Conservation (phyloP, 53 echinoderm and acorn worm genomes). For the Crossaster papposus region DNA sequence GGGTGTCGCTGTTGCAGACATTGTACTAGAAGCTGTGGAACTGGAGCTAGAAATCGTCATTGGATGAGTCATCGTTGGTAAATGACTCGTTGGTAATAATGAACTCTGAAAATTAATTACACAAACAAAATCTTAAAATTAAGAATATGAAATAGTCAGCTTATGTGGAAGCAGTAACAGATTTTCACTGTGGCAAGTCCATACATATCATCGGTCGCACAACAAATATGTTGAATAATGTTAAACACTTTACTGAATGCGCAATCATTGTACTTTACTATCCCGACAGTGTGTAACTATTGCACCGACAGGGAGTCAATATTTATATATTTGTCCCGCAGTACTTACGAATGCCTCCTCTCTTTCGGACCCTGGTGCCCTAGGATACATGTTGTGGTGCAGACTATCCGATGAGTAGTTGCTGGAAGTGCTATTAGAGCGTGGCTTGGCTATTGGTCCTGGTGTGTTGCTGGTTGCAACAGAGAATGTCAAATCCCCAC, state of each 20-base stretch:
- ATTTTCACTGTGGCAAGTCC: background rate
- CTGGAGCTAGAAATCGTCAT: slow-evolving; percentile 49
- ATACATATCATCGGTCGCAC: too few species aligned
- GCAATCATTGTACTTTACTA: background rate
- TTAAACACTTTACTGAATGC: background rate
- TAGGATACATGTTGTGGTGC: slow-evolving; percentile 60
- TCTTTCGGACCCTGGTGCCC: slow-evolving; percentile 75
- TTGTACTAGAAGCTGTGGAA: slow-evolving; percentile 65
- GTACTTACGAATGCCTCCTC: slow-evolving; percentile 77
- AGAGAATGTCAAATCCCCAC: slow-evolving; percentile 54
- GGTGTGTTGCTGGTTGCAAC: slow-evolving; percentile 61
- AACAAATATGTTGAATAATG: too few species aligned
- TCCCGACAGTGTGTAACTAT: background rate
- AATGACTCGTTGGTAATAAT: slow-evolving; percentile 56
- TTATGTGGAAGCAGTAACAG: background rate
- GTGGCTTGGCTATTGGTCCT: slow-evolving; percentile 95
- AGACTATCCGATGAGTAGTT: slow-evolving; percentile 88
- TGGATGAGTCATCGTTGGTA: slow-evolving; percentile 44
- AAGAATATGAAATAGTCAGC: background rate
- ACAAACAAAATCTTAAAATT: background rate
- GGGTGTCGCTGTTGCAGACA: slow-evolving; percentile 92
- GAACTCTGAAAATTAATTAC: slow-evolving; percentile 54
- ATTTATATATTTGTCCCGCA: background rate
- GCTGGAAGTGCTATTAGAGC: slow-evolving; percentile 96
- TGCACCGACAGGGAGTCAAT: background rate